Base-by-base conservation (phyloP, 2,797 vertebrate species). In the Atherinosoma microstoma region DNA sequence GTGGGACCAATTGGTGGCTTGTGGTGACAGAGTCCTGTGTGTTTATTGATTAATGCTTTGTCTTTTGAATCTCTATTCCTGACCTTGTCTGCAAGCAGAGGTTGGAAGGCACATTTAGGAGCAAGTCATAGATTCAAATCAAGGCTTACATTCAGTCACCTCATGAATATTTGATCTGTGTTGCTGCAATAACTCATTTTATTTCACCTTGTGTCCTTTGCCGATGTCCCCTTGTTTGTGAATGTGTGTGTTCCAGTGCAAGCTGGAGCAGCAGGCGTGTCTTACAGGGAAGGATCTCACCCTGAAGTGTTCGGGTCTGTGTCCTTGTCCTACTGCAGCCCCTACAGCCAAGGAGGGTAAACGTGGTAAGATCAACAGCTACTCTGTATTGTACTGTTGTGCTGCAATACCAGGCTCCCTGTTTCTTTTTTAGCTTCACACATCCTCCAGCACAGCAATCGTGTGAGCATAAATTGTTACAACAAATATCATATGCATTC, bases 231-330 rank as follows among this genome's bases (percentile, higher is more conserved):
- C 49, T 30, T 53, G 45, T 69, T 59, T 11, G 9, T 71, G 67
- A 35, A 1, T 70, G 58, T 60, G 62, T 73, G 67, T 65, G 45
- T 76, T 78, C 16, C 91, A 99, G 98, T 99, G 98, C 90, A 99
- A 99, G 91, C 93, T 99, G 93, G 97, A 99, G 88, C 97, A 98
- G 94, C 98, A 99, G 93, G 96, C 96, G 0, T 99, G 98, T 91
- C 96, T 98, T 83, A 96, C 94, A 64, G 96, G 92, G 87, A 99
- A 99, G 90, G 97, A 97, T 79, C 93, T 99, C 78, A 94, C 86
- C 0, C 95, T 96, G 85, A 95, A 93, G 67, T 99, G 98, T 47
- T 78, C 96, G 66, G 96, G 97, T 47, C 95, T 95, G 63, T 99
- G 98, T 79, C 98, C 98, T 82, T 99, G 98, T 92, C 89, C 93